These are phyloP conservation scores for Erythrolamprus reginae DNA, from an alignment of 2,113 vertebrate species.

Conservation along the genomic window DNA sequence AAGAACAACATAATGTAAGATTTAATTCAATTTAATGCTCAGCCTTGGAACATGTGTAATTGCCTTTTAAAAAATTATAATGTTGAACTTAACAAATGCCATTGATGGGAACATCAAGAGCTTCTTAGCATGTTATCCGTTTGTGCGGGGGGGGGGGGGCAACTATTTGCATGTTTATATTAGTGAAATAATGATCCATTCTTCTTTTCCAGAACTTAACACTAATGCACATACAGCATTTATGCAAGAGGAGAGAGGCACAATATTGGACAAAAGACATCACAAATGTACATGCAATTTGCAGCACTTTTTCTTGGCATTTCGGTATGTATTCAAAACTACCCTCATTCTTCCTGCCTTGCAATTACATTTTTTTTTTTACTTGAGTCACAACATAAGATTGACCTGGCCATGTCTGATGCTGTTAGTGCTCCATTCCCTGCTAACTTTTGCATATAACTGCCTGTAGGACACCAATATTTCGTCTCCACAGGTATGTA, in stretches of 20 bases:
- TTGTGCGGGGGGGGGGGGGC: rapidly evolving
- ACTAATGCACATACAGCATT: not conserved
- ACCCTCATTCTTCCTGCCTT: not conserved
- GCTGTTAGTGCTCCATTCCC: not conserved
- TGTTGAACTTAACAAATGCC: not conserved
- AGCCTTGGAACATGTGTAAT: not conserved
- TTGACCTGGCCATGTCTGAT: not conserved
- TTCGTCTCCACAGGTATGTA: not conserved
- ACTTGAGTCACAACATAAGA: not conserved
- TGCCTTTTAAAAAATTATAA: not conserved
- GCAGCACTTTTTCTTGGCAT: not conserved
- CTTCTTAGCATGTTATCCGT: not conserved
- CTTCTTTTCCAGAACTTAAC: not conserved
- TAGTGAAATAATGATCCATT: not conserved
- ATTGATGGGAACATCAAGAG: not conserved
- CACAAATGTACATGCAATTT: not conserved
- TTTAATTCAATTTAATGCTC: not conserved
- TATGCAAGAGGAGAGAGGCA: not conserved
- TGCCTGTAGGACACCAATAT: not conserved
- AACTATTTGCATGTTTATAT: not conserved
- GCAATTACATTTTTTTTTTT: not conserved
- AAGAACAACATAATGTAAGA: not conserved
- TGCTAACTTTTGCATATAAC: not conserved
- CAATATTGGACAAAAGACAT: not conserved
- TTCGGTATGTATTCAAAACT: not conserved